A percentile compares a stretch with the other conserved stretches of the same genome.
These are phyloP conservation scores for Drosophila falleni DNA, from an alignment of 2,888 invertebrate species.

Conservation along the genomic window DNA sequence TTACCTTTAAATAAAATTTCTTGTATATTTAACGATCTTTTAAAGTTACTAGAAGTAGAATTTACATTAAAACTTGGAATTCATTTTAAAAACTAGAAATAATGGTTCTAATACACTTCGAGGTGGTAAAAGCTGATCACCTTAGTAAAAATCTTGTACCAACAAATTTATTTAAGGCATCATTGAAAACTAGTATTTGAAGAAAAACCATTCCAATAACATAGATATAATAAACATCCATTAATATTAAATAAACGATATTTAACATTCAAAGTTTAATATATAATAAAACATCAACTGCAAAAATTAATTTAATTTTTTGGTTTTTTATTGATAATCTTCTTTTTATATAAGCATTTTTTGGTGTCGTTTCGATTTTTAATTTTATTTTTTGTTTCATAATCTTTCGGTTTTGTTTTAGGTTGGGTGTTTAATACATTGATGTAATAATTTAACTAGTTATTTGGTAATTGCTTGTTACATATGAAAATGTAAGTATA, in stretches of 20 bases:
- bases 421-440: constrained; percentile 64
- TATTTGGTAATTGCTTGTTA: constrained; percentile 70
- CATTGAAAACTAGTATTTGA: neutral
- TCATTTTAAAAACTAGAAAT: neutral
- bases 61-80: too few species aligned
- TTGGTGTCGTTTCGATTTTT: constrained; percentile 44
- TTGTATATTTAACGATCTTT: too few species aligned
- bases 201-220: neutral
- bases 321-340: constrained; percentile 35
- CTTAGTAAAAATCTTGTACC: neutral
- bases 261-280: neutral
- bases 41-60: too few species aligned
- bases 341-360: constrained; percentile 51
- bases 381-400: constrained; percentile 12
- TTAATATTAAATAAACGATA: neutral
- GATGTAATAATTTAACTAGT: constrained; percentile 78
- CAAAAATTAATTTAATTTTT: constrained; percentile 33
- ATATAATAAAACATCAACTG: constrained; percentile 2
- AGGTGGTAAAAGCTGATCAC: neutral
- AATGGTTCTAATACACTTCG: neutral
- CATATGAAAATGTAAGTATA: constrained; percentile 13
- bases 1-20: too few species aligned
- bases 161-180: neutral
- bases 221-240: too few species aligned
- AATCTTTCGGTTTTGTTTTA: constrained; percentile 33